Base-by-base conservation (phyloP, 2,113 vertebrate species). In the Dromaius novaehollandiae region DNA sequence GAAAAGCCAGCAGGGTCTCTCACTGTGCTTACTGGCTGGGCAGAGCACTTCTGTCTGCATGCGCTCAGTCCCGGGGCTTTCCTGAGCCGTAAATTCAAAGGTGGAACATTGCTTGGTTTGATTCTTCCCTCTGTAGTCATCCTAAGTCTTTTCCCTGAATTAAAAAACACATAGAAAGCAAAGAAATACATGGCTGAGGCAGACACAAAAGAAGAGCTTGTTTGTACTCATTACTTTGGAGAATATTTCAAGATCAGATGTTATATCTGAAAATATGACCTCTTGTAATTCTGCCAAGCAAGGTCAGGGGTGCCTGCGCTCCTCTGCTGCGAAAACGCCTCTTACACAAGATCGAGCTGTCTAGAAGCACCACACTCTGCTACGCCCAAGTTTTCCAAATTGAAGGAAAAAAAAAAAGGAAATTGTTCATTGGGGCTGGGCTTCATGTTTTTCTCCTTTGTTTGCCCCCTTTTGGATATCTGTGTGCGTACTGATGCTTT, bases 241-340 rank as follows among this genome's bases (percentile, higher is more conserved):
- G 91, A 71, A 96, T 88, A 82, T 96, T 96, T 96, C 10, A 28
- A 88, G 81, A 94, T 82, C 84, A 93, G 83, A 76, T 92, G 81
- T 88, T 91, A 69, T 78, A 76, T 95, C 86, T 92, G 78, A 97
- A 97, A 94, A 68, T 74, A 28, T 7, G 40, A 91, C 91, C 88
- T 95, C 80, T 88, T 32, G 7, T 91, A 95, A 79, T 73, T 5
- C 75, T 82, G 84, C 71, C 88, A 83, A 93, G 40, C 65, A 89
- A 94, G 88, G 94, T 74, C 88, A 93, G 73, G 64, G 83, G 53
- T 92, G 69, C 78, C 75, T 92, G 73, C 0, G 2, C 56, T 88
- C 86, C 53, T 88, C 87, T 89, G 83, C 38, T 38, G 34, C 36
- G 38, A 75, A 81, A 63, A 44, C 22, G 53, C 68, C 56, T 92